phyloP scores from a whole-genome alignment of 2,113 vertebrate species.

The Oryzias curvinotus region DNA sequence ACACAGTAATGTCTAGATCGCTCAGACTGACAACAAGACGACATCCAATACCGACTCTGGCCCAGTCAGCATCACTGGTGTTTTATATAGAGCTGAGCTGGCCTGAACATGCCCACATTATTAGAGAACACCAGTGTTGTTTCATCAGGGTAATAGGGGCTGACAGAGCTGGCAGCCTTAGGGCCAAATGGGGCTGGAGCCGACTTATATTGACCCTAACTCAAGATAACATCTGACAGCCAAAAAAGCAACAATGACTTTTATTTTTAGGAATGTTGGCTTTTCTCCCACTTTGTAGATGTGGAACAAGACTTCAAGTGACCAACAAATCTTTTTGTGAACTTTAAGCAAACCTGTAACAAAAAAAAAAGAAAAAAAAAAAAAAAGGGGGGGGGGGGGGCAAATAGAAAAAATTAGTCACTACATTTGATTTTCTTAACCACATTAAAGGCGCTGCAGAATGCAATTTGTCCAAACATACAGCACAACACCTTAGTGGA shows the following conservation, averaged over 20 bases:
- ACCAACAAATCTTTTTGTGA: constrained; percentile 6
- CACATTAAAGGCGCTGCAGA: too few relatives aligned
- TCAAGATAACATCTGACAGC: constrained; percentile 45
- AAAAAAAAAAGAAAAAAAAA: too few relatives aligned
- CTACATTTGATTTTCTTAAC: too few relatives aligned
- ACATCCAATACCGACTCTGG: constrained; percentile 52
- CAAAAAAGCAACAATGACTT: constrained; percentile 42
- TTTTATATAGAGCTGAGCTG: constrained; percentile 25
- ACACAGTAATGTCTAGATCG: constrained; percentile 58
- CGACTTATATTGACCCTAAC: constrained; percentile 57
- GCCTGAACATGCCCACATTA: constrained; percentile 26
- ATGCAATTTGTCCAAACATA: too few relatives aligned
- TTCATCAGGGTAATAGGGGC: constrained; percentile 51
- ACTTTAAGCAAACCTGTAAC: too few relatives aligned
- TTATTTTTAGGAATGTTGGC: constrained; percentile 10
- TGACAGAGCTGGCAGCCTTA: constrained; percentile 29
- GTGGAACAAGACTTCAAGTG: neutral
- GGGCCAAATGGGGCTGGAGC: constrained; percentile 26
- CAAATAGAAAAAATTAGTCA: too few relatives aligned
- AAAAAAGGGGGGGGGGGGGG: too few relatives aligned
- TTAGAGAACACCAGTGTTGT: constrained; percentile 34
- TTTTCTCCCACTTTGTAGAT: neutral
- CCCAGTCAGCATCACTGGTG: constrained; percentile 41
- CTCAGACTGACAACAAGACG: constrained; percentile 48
- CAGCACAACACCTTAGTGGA: too few relatives aligned